Base-by-base conservation (phyloP, 2,888 invertebrate species). In the Pammene fasciana region DNA sequence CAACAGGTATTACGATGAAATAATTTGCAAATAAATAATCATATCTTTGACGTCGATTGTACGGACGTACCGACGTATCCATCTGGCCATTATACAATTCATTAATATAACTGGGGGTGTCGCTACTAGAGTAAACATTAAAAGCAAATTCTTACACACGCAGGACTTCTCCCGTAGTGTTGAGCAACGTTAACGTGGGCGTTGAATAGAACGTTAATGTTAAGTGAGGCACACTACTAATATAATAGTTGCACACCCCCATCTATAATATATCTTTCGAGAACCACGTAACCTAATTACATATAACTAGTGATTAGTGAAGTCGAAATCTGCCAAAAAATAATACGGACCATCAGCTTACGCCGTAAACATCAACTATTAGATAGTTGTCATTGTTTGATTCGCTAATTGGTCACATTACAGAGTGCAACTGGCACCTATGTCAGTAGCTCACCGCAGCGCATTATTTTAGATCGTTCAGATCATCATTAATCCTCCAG, bases 381-480 rank as follows among this genome's bases (percentile, higher is more conserved):
- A 14, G n/a, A 14, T n/a, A 34, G 34, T 52, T 52, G 52, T 26
- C 26, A 54, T 8, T 2, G 34, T n/a, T 9, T 0, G 13, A 34
- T 54, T n/a, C 54, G 26, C n/a, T 34, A 34, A 54, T 54, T 54
- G 54, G 54, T 54, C 54, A 54, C 2, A 54, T 54, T 54, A 52
- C 11, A 52, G 52, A 6, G 18, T 18, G 48, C 48, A 14, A 48
- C 50, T 26, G 26, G 11, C 52, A 16, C 16, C 10, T 9, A 10
- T 26, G 50, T 13, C 11, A 5, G 43, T 13, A 41, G 6, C 5
- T 11, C 50, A 50, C 26, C 18, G 50, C 50, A 5, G 50, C 18
- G 50, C 50, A 50, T 11, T 10, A 50, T 18, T 9, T 16, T 3
- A 7, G 26, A 26, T 26, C 26, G 26, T 26, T 26, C 26, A 4